These are phyloP conservation scores for Pelochelys cantorii DNA, from an alignment of 2,797 vertebrate genomes.

Conservation along the genomic window DNA sequence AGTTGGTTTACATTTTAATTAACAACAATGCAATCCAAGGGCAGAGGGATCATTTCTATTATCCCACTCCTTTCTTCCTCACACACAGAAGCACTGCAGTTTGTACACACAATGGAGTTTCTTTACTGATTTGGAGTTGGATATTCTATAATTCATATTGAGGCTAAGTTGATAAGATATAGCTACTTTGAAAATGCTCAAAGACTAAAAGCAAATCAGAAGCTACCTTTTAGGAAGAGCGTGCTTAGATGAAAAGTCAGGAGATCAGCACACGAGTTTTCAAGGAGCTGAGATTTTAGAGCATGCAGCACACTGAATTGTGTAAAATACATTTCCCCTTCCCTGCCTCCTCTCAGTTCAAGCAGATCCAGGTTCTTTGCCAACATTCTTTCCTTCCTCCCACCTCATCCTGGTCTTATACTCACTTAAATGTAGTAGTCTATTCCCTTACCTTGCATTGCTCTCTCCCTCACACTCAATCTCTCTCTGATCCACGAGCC, in stretches of 20 bases:
- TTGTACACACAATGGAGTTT: not conserved
- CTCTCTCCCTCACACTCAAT: not conserved
- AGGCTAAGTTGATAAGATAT: not conserved
- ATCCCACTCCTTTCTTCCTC: not conserved
- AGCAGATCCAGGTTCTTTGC: not conserved
- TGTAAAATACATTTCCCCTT: not conserved
- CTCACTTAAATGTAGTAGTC: not conserved
- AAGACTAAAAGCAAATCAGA: not conserved
- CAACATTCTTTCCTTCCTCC: not conserved
- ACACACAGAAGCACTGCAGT: not conserved
- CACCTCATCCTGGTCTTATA: not conserved
- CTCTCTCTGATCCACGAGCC: not conserved
- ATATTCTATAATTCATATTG: not conserved
- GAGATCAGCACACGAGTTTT: not conserved
- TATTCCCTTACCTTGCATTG: not conserved
- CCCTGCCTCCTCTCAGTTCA: not conserved
- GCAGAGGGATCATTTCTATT: not conserved
- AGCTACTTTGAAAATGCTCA: not conserved
- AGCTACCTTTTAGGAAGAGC: not conserved
- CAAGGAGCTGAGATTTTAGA: not conserved
- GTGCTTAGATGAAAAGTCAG: constrained; percentile 9
- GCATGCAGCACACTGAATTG: not conserved
- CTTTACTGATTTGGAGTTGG: not conserved
- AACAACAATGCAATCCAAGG: not conserved
- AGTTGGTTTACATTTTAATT: not conserved